A percentile compares a stretch with the other conserved stretches of the same genome.
Conservation (phyloP, 2,113 vertebrate genomes). For the Penelope pileata region DNA sequence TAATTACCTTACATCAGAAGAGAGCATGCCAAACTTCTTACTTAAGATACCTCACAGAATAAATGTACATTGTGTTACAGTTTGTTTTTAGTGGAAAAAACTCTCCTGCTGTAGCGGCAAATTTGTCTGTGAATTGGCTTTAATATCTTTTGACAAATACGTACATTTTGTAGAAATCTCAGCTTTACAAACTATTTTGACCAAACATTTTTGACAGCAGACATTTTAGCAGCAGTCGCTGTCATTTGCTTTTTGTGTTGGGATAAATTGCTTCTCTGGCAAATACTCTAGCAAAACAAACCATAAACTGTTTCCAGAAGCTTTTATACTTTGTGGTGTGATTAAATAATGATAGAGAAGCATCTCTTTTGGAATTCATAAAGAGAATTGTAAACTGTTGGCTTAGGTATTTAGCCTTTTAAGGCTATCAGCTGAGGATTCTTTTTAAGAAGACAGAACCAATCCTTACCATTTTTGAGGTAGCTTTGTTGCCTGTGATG, state of each 20-base stretch:
- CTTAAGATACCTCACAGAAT: not conserved
- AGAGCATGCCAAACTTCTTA: not conserved
- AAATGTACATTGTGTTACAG: not conserved
- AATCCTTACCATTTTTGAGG: not conserved
- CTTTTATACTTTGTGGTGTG: not conserved
- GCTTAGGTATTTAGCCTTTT: not conserved
- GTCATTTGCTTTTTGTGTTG: slow-evolving; percentile 20
- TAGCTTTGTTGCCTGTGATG: not conserved
- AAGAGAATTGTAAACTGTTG: not conserved
- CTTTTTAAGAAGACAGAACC: not conserved
- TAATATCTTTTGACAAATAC: not conserved
- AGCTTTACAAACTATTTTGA: not conserved
- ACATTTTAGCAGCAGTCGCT: not conserved
- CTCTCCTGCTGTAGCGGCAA: not conserved
- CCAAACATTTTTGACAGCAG: not conserved
- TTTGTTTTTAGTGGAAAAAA: not conserved
- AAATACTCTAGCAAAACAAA: not conserved
- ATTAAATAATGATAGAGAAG: not conserved
- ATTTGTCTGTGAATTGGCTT: not conserved
- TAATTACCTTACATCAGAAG: not conserved
- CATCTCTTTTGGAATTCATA: not conserved
- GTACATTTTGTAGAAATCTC: not conserved
- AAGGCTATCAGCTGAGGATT: not conserved
- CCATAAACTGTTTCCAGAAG: not conserved
- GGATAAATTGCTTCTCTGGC: not conserved